Conservation (phyloP, 92 coral and sea anemone species). For the Epizoanthus illoricatus region DNA sequence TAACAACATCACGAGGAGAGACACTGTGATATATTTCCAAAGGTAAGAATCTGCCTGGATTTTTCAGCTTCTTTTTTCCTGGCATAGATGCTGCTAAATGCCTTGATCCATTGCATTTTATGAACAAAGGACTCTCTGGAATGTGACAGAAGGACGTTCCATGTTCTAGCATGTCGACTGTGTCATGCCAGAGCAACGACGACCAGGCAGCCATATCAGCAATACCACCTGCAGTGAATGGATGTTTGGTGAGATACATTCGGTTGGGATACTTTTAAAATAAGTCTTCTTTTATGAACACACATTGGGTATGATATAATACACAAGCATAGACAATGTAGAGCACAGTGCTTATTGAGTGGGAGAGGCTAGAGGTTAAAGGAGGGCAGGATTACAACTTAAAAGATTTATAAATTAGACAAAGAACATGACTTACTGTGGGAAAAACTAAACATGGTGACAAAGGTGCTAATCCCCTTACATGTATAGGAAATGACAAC, state of each 20-base stretch:
- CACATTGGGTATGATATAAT: too few species aligned
- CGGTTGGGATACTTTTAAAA: too few species aligned
- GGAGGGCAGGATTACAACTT: too few species aligned
- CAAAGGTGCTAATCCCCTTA: too few species aligned
- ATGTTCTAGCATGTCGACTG: constrained; percentile 87
- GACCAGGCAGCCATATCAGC: constrained; percentile 99
- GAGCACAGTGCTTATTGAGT: too few species aligned
- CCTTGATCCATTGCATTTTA: constrained; percentile 66
- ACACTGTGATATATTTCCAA: constrained; percentile 36
- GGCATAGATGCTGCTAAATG: constrained; percentile 4
- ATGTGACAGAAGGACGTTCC: constrained; percentile 73
- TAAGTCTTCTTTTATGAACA: too few species aligned
- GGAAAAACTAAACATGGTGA: too few species aligned
- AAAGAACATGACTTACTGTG: too few species aligned
- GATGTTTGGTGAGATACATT: background rate
- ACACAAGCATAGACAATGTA: too few species aligned
- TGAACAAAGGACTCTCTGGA: constrained; percentile 80
- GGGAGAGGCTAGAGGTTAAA: too few species aligned
- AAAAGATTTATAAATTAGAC: too few species aligned
- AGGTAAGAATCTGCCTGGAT: constrained; percentile 60
- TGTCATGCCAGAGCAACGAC: constrained; percentile 79
- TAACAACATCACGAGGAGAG: constrained; percentile 50
- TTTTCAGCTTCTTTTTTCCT: constrained; percentile 31
- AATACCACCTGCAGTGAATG: constrained; percentile 66
- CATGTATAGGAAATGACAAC: too few species aligned